phyloP scores from a whole-genome alignment of 1,140 invertebrate species.

The Cotesia typhae region DNA sequence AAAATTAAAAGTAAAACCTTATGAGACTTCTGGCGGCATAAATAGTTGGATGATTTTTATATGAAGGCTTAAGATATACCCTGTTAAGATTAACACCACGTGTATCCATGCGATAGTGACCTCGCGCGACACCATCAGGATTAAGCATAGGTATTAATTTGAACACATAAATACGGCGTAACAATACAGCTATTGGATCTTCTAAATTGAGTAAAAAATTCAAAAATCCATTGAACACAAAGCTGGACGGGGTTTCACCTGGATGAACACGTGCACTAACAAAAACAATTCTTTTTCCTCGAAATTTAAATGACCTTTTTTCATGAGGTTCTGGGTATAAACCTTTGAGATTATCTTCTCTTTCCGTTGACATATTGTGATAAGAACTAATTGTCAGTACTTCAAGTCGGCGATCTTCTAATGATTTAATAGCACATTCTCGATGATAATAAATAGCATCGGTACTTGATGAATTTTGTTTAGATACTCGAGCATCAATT shows the following conservation, averaged over 20 bases:
- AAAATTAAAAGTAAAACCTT: constrained; percentile 61
- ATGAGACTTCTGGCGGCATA: constrained; percentile 82
- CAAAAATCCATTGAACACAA: constrained; percentile 92
- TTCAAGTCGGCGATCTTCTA: constrained; percentile 86
- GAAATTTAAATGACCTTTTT: constrained; percentile 77
- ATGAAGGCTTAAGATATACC: constrained; percentile 81
- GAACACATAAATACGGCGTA: constrained; percentile 86
- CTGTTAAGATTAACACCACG: constrained; percentile 90
- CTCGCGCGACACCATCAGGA: constrained; percentile 89
- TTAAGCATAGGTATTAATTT: constrained; percentile 94
- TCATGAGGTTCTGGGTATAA: constrained; percentile 78
- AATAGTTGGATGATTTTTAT: constrained; percentile 81
- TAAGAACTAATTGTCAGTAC: constrained; percentile 87
- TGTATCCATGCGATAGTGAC: constrained; percentile 90
- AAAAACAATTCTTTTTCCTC: constrained; percentile 83
- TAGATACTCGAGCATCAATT: constrained; percentile 55
- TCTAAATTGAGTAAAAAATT: constrained; percentile 79
- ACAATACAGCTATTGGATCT: constrained; percentile 76
- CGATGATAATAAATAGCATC: constrained; percentile 87
- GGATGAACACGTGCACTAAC: constrained; percentile 91
- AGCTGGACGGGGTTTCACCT: constrained; percentile 93
- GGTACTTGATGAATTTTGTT: constrained; percentile 48
- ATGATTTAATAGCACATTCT: constrained; percentile 82
- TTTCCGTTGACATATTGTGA: constrained; percentile 76
- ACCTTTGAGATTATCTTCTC: constrained; percentile 77